These are phyloP conservation scores for Chaunax sp. DNA, from an alignment of 2,797 vertebrate species.

Conservation along the genomic window DNA sequence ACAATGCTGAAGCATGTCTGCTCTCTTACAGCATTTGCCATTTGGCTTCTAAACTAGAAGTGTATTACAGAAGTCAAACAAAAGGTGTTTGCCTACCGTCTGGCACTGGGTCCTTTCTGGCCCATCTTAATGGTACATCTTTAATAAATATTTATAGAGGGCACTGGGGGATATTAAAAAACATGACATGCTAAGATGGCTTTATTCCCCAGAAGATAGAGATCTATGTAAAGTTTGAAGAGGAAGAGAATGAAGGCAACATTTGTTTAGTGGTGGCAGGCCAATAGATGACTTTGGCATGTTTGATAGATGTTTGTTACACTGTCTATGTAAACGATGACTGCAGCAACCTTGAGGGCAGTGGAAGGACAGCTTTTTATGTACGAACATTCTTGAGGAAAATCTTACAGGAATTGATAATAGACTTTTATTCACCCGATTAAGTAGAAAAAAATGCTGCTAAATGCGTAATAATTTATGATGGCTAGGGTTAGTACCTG, in stretches of 20 bases:
- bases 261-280: constrained; percentile 66
- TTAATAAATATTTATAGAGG: constrained; percentile 85
- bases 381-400: neutral
- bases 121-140: constrained; percentile 80
- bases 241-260: constrained; percentile 40
- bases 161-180: constrained; percentile 78
- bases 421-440: no score
- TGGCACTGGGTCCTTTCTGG: constrained; percentile 54
- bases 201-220: constrained; percentile 76
- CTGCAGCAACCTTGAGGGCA: constrained; percentile 24
- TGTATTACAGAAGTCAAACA: constrained; percentile 82
- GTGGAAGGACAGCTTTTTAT: constrained; percentile 13
- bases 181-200: constrained; percentile 79
- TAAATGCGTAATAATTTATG: neutral
- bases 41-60: constrained; percentile 69
- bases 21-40: constrained; percentile 45
- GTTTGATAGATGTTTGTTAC: constrained; percentile 56
- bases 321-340: constrained; percentile 26
- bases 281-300: constrained; percentile 67
- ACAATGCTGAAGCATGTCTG: constrained; percentile 63
- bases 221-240: constrained; percentile 57
- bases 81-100: constrained; percentile 78
- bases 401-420: neutral
- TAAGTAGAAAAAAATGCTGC: neutral
- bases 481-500: neutral